phyloP scores from a whole-genome alignment of 1,140 invertebrate genomes.

The Ips nitidus region DNA sequence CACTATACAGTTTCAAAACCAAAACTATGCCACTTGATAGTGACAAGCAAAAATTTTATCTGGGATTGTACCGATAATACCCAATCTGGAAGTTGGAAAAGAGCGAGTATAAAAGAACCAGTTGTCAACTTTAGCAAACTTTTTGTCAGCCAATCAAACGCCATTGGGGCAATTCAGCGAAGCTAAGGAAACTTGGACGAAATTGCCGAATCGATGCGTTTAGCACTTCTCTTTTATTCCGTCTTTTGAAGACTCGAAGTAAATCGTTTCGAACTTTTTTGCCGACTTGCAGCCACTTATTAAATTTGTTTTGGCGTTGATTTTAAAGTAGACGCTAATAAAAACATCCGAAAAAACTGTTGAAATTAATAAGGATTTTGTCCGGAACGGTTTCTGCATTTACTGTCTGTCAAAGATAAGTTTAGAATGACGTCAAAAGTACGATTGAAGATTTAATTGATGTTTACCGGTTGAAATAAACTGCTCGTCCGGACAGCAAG shows the following conservation, averaged over 20 bases:
- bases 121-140: slow-evolving; percentile 50
- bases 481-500: too few species aligned
- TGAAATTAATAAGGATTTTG: too few species aligned
- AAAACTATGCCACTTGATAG: background rate
- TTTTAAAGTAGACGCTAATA: too few species aligned
- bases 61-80: slow-evolving; percentile 35
- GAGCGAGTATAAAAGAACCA: slow-evolving; percentile 36
- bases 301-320: too few species aligned
- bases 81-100: slow-evolving; percentile 33
- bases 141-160: slow-evolving; percentile 51
- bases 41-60: background rate
- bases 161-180: slow-evolving; percentile 49
- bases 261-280: background rate
- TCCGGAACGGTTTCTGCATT: too few species aligned
- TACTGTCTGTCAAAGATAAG: too few species aligned
- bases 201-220: slow-evolving; percentile 46
- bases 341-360: too few species aligned
- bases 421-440: too few species aligned
- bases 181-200: slow-evolving; percentile 39
- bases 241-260: background rate
- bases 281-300: too few species aligned
- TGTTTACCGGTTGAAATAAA: too few species aligned
- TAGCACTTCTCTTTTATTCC: slow-evolving; percentile 33
- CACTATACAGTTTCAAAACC: background rate
- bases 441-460: too few species aligned